Evolutionary conservation across 1,140 invertebrate genomes (phyloP), one percentile per base, ranked within the genome.

Genomic region (Nephila pilipes): DNA sequence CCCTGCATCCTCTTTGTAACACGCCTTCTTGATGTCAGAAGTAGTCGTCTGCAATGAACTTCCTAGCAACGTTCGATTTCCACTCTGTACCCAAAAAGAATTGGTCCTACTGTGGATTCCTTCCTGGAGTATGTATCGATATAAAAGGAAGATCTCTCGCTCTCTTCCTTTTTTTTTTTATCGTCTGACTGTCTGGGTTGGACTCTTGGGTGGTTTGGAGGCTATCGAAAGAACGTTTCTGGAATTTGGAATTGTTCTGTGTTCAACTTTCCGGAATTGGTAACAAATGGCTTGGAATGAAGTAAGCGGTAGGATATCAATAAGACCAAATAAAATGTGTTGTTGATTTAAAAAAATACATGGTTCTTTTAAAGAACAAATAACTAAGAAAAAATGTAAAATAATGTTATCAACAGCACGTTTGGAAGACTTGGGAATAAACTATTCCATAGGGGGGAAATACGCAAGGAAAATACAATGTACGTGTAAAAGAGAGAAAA

Each of bases 31-130:
- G 69, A 75, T 75, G 69, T 75, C 69, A 75, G 32, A 32, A 75
- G 69, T 75, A 75, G 69, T 75, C 69, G 69, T 75, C 69, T 75
- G 69, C 32, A 75, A 75, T 75, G 69, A 75, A 75, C 29, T 75
- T 75, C 58, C 57, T 2, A 22, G 20, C 0, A 60, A 22, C 69
- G 69, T 75, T 75, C 69, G 69, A 75, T 75, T 36, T 75, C 69
- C 69, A 75, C 58, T 20, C 58, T 22, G 22, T 22, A 18, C 69
- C 69, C 25, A 29, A 36, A 69, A 69, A 69, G 65, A 69, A 69
- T 69, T 32, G 65, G 65, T 29, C 65, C 65, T 16, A 29, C 25
- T 29, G 32, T 69, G 65, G 65, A 25, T 29, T 69, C 25, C 65
- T 29, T 69, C 25, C 29, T 25, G 65, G 65, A 69, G 65, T 29